Evolutionary conservation across 2,888 invertebrate species (phyloP), one percentile per base, ranked within the genome.

Genomic region (Miltochrista miniata): DNA sequence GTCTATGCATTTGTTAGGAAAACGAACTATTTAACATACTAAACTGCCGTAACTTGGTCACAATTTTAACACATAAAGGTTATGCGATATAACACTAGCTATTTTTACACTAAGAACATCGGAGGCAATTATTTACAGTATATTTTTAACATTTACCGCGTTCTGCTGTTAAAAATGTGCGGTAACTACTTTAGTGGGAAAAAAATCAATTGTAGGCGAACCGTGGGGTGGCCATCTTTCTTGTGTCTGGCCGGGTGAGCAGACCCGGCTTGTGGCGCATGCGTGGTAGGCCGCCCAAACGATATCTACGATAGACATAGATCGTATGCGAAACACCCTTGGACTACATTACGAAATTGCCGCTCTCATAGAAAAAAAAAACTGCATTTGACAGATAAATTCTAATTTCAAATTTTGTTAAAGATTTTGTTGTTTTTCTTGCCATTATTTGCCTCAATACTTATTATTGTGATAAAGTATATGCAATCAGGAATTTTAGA

Each of bases 181-280:
- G 66, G 61, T 71, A 50, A 72, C 74, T 71, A 72, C 73, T 75
- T 76, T 76, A 72, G 79, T 58, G 52, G 79, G 79, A 81, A 85
- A 81, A 87, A 85, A 87, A 87, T 87, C 87, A 88, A 87, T 83
- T 78, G 71, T 73, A 78, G 83, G 81, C 81, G 79, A 74, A 76
- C 59, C 55, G 78, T 68, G 60, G 62, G 67, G 83, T 74, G 66
- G 89, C 90, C 90, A 90, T 90, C 69, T 90, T 90, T 90, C 69
- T 90, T 90, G 85, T 74, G 66, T 80, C 74, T 79, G 79, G 72
- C 77, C 70, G 68, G 79, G 73, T 68, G 70, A 68, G 72, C 72
- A 65, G 74, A 80, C 71, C 61, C 64, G 70, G 64, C 59, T 61
- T 65, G 41, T 14, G 66, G 73, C 87, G 89, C 89, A 85, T 83